These are phyloP conservation scores for Carassius auratus DNA, from an alignment of 2,113 vertebrate genomes.

Conservation along the genomic window DNA sequence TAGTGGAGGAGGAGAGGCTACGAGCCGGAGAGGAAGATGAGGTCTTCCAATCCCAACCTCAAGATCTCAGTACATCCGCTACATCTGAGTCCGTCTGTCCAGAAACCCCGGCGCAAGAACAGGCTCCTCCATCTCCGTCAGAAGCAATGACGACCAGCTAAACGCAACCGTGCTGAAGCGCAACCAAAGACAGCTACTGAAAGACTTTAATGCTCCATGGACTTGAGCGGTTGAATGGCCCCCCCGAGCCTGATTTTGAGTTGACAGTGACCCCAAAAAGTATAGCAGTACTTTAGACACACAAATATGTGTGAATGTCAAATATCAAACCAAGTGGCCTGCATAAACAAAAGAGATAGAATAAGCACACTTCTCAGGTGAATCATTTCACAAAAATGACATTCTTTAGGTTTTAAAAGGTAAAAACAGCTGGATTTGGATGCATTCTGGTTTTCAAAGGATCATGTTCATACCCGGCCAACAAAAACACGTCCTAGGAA, in stretches of 20 bases:
- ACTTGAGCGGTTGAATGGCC: conserved; percentile 26
- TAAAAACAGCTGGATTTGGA: not conserved
- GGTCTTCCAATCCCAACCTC: conserved; percentile 67
- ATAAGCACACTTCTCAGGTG: not conserved
- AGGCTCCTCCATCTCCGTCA: conserved; percentile 58
- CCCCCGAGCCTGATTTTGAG: conserved; percentile 1
- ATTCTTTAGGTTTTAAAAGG: not conserved
- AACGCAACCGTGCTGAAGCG: conserved; percentile 51
- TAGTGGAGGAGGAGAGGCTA: conserved; percentile 74
- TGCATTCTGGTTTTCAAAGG: too few relatives aligned
- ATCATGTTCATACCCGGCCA: too few relatives aligned
- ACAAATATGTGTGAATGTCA: not conserved
- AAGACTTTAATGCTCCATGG: conserved; percentile 44
- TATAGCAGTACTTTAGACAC: not conserved
- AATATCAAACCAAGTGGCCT: not conserved
- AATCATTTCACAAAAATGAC: not conserved
- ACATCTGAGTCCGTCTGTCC: conserved; percentile 62
- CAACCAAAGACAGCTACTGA: conserved; percentile 69
- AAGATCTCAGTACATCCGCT: conserved; percentile 58
- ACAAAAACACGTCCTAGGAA: too few relatives aligned
- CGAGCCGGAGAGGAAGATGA: conserved; percentile 46
- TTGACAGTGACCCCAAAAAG: not conserved
- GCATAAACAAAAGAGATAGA: not conserved
- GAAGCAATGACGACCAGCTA: conserved; percentile 72
- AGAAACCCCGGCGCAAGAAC: conserved; percentile 58